Conservation (phyloP, 1,140 invertebrate genomes). For the Zaprionus lachaisei region DNA sequence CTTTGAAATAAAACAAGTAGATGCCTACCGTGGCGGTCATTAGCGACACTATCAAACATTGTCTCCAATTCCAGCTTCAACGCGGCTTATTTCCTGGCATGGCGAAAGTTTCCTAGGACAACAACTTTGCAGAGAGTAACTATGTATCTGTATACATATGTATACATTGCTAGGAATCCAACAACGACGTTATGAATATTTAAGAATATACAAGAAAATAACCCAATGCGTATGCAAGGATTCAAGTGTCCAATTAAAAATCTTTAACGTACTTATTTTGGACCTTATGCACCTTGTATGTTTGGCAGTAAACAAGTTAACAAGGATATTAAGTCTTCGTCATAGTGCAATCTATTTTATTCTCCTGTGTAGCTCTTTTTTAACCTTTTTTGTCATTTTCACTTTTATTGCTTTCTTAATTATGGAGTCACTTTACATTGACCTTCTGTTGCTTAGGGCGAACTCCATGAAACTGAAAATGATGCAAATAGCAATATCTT, state of each 20-base stretch:
- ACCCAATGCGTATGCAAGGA: neutral
- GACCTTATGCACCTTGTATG: no score
- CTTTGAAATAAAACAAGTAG: conserved; percentile 63
- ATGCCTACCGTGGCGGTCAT: conserved; percentile 57
- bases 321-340: conserved; percentile 10
- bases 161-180: neutral
- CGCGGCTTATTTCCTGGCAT: conserved; percentile 51
- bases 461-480: conserved; percentile 57
- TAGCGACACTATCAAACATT: conserved; percentile 48
- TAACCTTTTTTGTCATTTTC: conserved; percentile 15
- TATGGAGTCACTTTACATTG: conserved; percentile 78
- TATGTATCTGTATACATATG: neutral
- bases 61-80: conserved; percentile 3
- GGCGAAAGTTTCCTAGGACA: conserved; percentile 62
- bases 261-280: neutral
- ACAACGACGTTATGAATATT: neutral
- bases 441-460: conserved; percentile 51
- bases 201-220: no score
- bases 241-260: neutral
- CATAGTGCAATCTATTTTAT: neutral
- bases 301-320: neutral
- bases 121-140: conserved; percentile 48
- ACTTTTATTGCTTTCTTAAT: conserved; percentile 75
- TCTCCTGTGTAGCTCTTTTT: neutral
- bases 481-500: conserved; percentile 78